Conservation (phyloP, 53 echinoderm and acorn worm genomes). For the Patiria pectinifera region DNA sequence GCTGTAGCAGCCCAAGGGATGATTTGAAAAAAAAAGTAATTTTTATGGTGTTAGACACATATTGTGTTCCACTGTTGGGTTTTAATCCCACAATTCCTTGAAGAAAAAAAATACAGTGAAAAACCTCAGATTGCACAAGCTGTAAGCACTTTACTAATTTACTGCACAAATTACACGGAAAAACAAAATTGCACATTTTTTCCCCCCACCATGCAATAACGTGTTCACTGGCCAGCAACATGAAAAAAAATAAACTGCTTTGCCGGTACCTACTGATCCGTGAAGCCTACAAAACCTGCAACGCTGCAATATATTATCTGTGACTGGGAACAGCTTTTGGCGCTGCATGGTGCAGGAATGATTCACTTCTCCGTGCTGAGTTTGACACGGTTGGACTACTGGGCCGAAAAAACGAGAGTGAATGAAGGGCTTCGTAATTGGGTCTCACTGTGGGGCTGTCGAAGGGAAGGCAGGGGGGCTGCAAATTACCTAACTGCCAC, state of each 20-base stretch:
- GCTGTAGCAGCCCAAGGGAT: too few relatives aligned
- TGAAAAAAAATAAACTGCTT: background rate
- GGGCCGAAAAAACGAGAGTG: background rate
- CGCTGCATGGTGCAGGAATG: conserved; percentile 3
- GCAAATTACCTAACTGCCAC: background rate
- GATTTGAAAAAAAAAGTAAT: too few relatives aligned
- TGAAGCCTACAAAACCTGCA: background rate
- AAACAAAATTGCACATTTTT: background rate
- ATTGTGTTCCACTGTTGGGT: too few relatives aligned
- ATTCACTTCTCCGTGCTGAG: background rate
- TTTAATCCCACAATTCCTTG: too few relatives aligned
- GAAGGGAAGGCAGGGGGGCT: background rate
- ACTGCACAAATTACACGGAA: background rate
- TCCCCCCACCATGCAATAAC: background rate
- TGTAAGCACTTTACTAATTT: too few relatives aligned
- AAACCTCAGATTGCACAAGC: too few relatives aligned
- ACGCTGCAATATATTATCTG: background rate
- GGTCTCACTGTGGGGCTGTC: background rate
- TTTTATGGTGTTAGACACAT: too few relatives aligned
- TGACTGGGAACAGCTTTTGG: background rate
- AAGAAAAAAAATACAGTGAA: too few relatives aligned
- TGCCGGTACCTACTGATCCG: background rate
- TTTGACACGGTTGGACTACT: background rate
- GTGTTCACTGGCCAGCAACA: background rate
- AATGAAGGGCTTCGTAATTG: conserved; percentile 7